phyloP scores from a whole-genome alignment of 1,140 invertebrate species.

The Maconellicoccus hirsutus region DNA sequence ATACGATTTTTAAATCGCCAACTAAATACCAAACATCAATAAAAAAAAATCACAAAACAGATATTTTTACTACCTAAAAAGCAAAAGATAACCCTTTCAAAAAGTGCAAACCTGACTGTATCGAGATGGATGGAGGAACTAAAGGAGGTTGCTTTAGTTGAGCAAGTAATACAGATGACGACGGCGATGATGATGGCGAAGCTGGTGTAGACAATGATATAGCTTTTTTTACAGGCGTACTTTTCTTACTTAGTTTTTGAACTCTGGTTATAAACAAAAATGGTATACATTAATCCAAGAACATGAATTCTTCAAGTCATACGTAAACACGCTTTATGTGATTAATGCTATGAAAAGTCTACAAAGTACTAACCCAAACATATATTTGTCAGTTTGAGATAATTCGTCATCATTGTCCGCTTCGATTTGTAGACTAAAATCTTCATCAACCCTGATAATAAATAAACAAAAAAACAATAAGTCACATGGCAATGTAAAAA shows the following conservation, averaged over 20 bases:
- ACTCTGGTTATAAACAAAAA: not conserved
- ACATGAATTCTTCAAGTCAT: too few relatives aligned
- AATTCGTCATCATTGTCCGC: not conserved
- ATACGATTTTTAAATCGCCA: too few relatives aligned
- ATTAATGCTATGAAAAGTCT: too few relatives aligned
- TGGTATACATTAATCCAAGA: too few relatives aligned
- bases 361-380: not conserved
- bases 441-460: not conserved
- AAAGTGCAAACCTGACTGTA: not conserved
- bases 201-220: not conserved
- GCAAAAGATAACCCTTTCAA: too few relatives aligned
- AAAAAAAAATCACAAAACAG: too few relatives aligned
- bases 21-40: too few relatives aligned
- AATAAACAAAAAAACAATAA: not conserved
- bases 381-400: not conserved
- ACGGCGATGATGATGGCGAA: not conserved
- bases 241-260: not conserved
- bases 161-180: not conserved
- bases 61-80: too few relatives aligned
- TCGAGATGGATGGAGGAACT: not conserved
- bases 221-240: not conserved
- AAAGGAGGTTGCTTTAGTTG: not conserved
- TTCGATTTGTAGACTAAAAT: not conserved
- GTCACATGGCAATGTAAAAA: not conserved
- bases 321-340: too few relatives aligned